Evolutionary conservation across 2,888 invertebrate species (phyloP).

Genomic region (Tetramorium bicarinatum): DNA sequence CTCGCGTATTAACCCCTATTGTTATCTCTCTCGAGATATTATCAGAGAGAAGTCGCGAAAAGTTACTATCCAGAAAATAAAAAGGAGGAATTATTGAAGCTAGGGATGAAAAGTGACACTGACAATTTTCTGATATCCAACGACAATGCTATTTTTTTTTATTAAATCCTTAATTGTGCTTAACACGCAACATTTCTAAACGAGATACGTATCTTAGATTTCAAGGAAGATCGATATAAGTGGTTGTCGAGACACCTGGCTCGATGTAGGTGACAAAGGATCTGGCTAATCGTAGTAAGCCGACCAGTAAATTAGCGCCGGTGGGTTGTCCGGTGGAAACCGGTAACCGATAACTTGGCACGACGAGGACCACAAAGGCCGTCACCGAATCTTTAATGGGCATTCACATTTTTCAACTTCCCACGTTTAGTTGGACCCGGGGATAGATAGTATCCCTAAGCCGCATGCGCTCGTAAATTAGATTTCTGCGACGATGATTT

Average conservation of each 20-base stretch:
- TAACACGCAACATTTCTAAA: not conserved
- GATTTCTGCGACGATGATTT: constrained; percentile 80
- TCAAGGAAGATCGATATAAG: constrained; percentile 3
- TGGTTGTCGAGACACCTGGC: constrained; percentile 21
- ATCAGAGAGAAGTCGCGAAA: not conserved
- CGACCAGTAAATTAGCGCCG: constrained; percentile 73
- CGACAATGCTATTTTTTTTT: not conserved
- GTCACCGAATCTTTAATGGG: constrained; percentile 76
- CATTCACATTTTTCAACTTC: constrained; percentile 80
- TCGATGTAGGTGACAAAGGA: constrained; percentile 67
- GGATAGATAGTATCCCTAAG: constrained; percentile 71
- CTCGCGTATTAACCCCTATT: constrained; percentile 31
- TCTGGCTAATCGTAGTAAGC: constrained; percentile 71
- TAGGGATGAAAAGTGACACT: not conserved
- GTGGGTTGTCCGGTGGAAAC: constrained; percentile 59
- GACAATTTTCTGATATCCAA: constrained; percentile 1
- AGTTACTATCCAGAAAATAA: not conserved
- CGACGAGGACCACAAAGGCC: constrained; percentile 65
- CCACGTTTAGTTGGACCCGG: constrained; percentile 72
- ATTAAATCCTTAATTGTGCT: no score
- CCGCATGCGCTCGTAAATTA: constrained; percentile 81
- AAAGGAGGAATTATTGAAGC: not conserved
- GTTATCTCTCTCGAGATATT: not conserved
- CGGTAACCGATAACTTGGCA: constrained; percentile 71
- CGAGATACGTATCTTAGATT: not conserved